These are phyloP conservation scores for Agriotes lineatus DNA, from an alignment of 2,888 invertebrate species.

Conservation along the genomic window DNA sequence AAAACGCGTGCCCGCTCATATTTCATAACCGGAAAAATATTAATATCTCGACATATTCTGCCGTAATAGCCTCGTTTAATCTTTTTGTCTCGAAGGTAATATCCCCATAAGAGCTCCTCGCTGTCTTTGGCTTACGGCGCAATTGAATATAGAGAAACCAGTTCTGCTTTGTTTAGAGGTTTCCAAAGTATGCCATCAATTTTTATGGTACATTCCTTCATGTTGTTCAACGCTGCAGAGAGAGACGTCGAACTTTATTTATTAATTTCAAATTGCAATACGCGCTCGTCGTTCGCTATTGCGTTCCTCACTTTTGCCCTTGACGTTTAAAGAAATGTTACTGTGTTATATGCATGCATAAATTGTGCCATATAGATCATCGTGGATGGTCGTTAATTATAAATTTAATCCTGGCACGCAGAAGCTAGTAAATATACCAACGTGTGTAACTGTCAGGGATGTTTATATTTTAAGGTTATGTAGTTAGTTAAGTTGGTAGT, in stretches of 20 bases:
- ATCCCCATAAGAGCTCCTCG: constrained; percentile 28
- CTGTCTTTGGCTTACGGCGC: constrained; percentile 25
- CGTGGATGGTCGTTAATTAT: too few relatives aligned
- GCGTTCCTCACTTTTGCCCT: too few relatives aligned
- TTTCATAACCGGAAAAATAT: constrained; percentile 59
- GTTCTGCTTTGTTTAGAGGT: constrained; percentile 34
- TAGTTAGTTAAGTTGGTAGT: too few relatives aligned
- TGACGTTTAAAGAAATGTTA: too few relatives aligned
- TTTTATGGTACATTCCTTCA: constrained; percentile 36
- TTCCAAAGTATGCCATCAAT: constrained; percentile 33
- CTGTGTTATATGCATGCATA: too few relatives aligned
- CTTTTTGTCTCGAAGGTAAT: constrained; percentile 47
- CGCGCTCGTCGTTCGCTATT: neutral
- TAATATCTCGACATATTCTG: constrained; percentile 55
- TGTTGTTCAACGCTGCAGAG: constrained; percentile 16
- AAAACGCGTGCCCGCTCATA: constrained; percentile 58
- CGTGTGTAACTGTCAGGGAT: too few relatives aligned
- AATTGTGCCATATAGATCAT: too few relatives aligned
- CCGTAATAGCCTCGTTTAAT: constrained; percentile 49
- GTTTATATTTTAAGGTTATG: too few relatives aligned
- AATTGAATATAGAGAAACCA: constrained; percentile 40
- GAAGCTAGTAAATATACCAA: too few relatives aligned
- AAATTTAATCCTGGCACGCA: too few relatives aligned
- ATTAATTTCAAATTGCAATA: constrained; percentile 31
- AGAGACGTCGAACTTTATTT: constrained; percentile 25